Evolutionary conservation across 92 coral and sea anemone species (phyloP).

Genomic region (Porites divaricata): DNA sequence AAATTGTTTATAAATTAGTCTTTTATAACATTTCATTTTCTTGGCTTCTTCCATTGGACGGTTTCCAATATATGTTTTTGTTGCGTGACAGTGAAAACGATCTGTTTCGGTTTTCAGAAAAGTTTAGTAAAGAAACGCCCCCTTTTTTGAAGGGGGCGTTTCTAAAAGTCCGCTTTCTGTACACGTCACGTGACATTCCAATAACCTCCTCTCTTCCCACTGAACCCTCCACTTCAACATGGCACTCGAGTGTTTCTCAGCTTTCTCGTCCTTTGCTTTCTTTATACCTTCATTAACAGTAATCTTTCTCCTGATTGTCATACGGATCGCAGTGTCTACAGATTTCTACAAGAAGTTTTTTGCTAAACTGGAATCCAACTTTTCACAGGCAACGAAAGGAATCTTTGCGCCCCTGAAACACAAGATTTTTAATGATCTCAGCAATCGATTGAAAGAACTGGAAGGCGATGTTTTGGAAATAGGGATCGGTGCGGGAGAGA

Average conservation of each 20-base stretch:
- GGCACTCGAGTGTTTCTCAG: neutral
- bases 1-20: too few relatives aligned
- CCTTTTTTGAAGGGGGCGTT: too few relatives aligned
- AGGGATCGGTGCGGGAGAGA: slow-evolving; percentile 44
- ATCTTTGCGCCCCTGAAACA: slow-evolving; percentile 15
- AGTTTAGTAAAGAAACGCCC: too few relatives aligned
- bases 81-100: too few relatives aligned
- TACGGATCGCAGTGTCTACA: neutral
- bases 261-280: neutral
- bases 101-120: too few relatives aligned
- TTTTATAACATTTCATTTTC: too few relatives aligned
- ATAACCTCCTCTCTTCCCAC: neutral
- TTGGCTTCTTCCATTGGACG: too few relatives aligned
- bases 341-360: slow-evolving; percentile 16
- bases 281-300: neutral
- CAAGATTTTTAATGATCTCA: slow-evolving; percentile 21
- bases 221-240: neutral
- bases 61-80: too few relatives aligned
- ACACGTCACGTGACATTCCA: neutral
- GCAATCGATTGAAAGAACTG: slow-evolving; percentile 5
- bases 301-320: neutral
- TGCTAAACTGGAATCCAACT: neutral
- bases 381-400: neutral
- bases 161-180: too few relatives aligned
- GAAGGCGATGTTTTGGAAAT: slow-evolving; percentile 52